Evolutionary conservation across 2,888 invertebrate species (phyloP).

Genomic region (Cryptus armator): DNA sequence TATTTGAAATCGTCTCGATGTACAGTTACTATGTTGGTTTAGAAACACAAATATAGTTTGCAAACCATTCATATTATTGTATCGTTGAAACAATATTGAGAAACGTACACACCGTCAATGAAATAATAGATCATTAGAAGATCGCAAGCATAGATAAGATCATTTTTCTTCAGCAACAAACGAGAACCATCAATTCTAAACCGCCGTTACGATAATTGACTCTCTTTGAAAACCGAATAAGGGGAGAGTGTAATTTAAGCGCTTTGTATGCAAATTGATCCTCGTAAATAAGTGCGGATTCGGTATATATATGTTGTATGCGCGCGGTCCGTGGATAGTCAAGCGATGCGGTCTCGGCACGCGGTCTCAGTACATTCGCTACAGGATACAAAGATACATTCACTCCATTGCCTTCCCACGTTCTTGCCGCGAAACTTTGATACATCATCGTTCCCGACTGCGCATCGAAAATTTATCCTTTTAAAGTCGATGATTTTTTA

Average conservation of each 20-base stretch:
- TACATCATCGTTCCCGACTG: neutral
- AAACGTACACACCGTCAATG: neutral
- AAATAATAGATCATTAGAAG: conserved; percentile 21
- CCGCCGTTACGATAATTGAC: conserved; percentile 62
- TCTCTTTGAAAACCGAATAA: conserved; percentile 72
- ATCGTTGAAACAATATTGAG: neutral
- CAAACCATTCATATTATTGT: neutral
- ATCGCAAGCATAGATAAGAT: conserved; percentile 10
- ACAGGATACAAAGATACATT: conserved; percentile 51
- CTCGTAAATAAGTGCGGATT: conserved; percentile 1
- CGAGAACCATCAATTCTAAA: conserved; percentile 33
- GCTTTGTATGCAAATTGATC: conserved; percentile 76
- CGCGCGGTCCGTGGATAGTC: conserved; percentile 16
- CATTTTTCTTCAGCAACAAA: conserved; percentile 15
- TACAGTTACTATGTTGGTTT: too few species aligned
- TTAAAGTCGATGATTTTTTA: neutral
- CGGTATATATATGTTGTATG: neutral
- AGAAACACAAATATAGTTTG: too few species aligned
- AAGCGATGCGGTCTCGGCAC: conserved; percentile 34
- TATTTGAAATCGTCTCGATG: too few species aligned
- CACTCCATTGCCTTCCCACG: conserved; percentile 56
- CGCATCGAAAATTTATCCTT: neutral
- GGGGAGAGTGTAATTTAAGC: conserved; percentile 66
- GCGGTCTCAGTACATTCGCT: conserved; percentile 54
- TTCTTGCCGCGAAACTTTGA: conserved; percentile 18